phyloP scores from a whole-genome alignment of 1,140 invertebrate species.

The Globodera rostochiensis region DNA sequence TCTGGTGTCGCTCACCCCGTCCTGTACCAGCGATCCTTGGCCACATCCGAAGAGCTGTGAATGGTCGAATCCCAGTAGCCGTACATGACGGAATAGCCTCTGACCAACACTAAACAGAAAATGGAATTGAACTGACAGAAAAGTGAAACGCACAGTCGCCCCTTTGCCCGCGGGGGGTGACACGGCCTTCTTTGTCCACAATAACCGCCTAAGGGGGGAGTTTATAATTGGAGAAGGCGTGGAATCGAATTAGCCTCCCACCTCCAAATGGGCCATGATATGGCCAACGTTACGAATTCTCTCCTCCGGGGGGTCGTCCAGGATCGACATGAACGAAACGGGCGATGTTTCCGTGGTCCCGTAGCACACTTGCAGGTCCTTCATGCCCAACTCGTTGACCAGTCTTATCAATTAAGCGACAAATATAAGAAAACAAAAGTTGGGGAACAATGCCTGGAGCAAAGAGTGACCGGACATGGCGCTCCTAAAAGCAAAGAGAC shows the following conservation, averaged over 20 bases:
- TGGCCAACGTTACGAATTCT: slow-evolving; percentile 78
- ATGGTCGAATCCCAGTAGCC: slow-evolving; percentile 83
- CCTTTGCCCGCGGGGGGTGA: slow-evolving; percentile 76
- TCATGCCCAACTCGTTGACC: slow-evolving; percentile 60
- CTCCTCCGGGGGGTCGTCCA: slow-evolving; percentile 73
- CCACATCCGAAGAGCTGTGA: slow-evolving; percentile 78
- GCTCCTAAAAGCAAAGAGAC: slow-evolving; percentile 67
- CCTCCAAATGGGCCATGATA: slow-evolving; percentile 78
- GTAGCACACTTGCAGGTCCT: slow-evolving; percentile 72
- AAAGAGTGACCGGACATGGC: slow-evolving; percentile 75
- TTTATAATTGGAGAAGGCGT: not conserved
- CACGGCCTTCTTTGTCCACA: slow-evolving; percentile 74
- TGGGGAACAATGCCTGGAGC: slow-evolving; percentile 23
- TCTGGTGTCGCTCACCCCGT: slow-evolving; percentile 76
- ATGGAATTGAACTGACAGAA: not conserved
- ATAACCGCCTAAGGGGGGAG: slow-evolving; percentile 70
- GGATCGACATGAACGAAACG: slow-evolving; percentile 67
- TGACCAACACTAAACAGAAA: slow-evolving; percentile 71
- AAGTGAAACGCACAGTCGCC: slow-evolving; percentile 72
- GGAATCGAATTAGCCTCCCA: not conserved
- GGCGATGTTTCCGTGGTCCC: slow-evolving; percentile 86
- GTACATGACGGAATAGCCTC: slow-evolving; percentile 81
- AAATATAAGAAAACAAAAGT: not conserved
- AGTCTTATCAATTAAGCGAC: slow-evolving; percentile 23
- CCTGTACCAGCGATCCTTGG: slow-evolving; percentile 79